Conservation (phyloP, 2,113 vertebrate genomes). For the Eulacestoma nigropectus region DNA sequence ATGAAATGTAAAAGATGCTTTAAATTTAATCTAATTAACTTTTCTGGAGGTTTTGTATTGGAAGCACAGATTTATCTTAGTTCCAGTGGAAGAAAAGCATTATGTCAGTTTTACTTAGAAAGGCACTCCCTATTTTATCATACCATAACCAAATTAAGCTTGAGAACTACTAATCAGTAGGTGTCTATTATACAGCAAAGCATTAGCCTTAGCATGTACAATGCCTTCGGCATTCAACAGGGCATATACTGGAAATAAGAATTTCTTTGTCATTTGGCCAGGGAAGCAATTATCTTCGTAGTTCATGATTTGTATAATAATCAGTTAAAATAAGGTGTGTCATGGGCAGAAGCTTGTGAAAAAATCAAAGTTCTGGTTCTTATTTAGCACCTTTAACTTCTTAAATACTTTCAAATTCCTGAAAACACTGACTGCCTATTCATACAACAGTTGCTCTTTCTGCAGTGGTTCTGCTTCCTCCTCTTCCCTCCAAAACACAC, state of each 20-base stretch:
- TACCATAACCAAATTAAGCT: constrained; percentile 39
- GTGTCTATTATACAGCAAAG: constrained; percentile 25
- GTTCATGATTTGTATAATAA: constrained; percentile 52
- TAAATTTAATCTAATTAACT: neutral
- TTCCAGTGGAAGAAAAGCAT: neutral
- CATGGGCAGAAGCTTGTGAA: constrained; percentile 14
- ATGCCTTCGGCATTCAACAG: constrained; percentile 46
- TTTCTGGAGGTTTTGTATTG: neutral
- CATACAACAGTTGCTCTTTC: neutral
- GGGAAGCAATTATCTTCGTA: constrained; percentile 35
- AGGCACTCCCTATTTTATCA: constrained; percentile 52
- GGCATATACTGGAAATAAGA: constrained; percentile 45
- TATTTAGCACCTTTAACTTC: neutral
- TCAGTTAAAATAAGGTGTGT: constrained; percentile 45
- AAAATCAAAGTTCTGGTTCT: neutral
- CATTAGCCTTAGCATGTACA: constrained; percentile 59
- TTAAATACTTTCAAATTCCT: neutral
- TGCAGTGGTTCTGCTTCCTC: neutral
- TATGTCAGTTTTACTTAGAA: constrained; percentile 37
- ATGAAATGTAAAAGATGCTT: neutral
- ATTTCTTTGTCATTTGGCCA: constrained; percentile 59
- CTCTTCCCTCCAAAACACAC: neutral
- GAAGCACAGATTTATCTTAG: neutral
- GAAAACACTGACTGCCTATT: neutral
- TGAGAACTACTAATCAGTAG: constrained; percentile 54